These are phyloP conservation scores for Malurus elegans DNA, from an alignment of 2,113 vertebrate genomes.

Conservation along the genomic window DNA sequence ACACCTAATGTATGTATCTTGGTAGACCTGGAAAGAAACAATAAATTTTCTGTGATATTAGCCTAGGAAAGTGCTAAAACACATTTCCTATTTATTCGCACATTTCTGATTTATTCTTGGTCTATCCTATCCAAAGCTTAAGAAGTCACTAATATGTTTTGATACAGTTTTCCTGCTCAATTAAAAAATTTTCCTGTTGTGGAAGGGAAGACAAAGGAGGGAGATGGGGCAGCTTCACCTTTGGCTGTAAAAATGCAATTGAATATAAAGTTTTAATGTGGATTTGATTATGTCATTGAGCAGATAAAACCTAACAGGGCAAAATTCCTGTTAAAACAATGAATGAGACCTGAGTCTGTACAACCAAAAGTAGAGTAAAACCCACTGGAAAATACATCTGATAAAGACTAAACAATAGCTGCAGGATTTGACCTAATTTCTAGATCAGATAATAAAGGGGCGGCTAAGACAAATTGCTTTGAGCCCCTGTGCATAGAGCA, in stretches of 20 bases:
- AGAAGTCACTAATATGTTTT: neutral
- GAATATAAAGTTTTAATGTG: neutral
- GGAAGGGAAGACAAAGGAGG: neutral
- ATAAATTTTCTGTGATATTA: neutral
- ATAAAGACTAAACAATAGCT: constrained; percentile 31
- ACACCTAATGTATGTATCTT: neutral
- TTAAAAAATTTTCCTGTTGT: neutral
- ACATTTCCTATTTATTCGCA: neutral
- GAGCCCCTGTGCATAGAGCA: neutral
- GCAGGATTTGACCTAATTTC: constrained; percentile 50
- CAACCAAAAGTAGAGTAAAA: neutral
- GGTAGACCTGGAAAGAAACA: neutral
- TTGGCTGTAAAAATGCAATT: neutral
- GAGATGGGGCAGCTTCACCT: neutral
- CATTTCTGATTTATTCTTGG: neutral
- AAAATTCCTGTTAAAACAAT: constrained; percentile 13
- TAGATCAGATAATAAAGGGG: constrained; percentile 8
- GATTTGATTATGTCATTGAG: neutral
- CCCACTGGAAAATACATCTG: neutral
- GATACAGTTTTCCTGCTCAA: neutral
- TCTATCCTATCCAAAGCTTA: neutral
- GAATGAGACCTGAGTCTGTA: neutral
- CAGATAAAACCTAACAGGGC: neutral
- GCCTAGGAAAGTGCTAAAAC: neutral
- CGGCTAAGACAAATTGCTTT: constrained; percentile 35